A percentile compares a stretch with the other conserved stretches of the same genome.
Conservation (phyloP, 2,113 vertebrate species). For the Sinocyclocheilus maitianheensis region DNA sequence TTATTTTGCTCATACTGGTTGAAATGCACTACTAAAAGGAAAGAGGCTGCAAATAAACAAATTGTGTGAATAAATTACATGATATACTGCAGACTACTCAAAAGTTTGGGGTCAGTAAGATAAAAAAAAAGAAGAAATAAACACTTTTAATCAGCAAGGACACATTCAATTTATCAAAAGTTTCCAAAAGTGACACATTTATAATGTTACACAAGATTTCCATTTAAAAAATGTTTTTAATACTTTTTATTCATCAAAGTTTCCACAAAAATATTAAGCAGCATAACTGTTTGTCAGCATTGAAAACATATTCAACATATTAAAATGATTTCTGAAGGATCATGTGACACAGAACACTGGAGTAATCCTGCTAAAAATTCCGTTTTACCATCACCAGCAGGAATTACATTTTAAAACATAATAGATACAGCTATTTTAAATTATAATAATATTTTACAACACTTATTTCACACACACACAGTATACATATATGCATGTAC, state of each 20-base stretch:
- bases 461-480: neutral
- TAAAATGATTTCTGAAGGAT: neutral
- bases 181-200: neutral
- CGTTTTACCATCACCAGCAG: neutral
- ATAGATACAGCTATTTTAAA: neutral
- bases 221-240: too few species aligned
- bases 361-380: neutral
- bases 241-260: neutral
- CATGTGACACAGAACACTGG: neutral
- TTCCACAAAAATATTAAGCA: neutral
- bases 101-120: neutral
- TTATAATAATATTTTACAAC: neutral
- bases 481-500: too few species aligned
- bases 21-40: neutral
- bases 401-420: neutral
- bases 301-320: neutral
- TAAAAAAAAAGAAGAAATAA: too few species aligned
- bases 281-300: neutral
- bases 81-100: neutral
- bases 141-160: neutral
- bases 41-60: neutral
- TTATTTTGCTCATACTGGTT: neutral
- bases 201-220: neutral
- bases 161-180: neutral
- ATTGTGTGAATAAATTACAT: neutral